Base-by-base conservation (phyloP, 2,888 invertebrate species). In the Balanococcus diminutus region DNA sequence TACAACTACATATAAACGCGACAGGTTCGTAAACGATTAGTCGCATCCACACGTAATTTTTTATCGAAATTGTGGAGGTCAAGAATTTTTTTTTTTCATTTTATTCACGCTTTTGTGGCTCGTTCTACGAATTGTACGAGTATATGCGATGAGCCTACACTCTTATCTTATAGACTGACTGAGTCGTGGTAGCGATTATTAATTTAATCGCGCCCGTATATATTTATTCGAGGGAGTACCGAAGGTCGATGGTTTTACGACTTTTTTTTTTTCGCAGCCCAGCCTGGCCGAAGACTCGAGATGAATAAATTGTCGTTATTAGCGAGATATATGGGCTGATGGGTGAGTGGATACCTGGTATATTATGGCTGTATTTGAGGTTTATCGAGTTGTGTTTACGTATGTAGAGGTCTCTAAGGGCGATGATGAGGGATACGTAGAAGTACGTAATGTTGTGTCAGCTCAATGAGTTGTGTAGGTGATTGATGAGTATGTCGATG, bases 21-120 rank as follows among this genome's bases (percentile, higher is more conserved):
- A 67, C 61, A 67, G 61, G 61, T 67, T 67, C 25, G 22, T 25
- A 28, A 25, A 67, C 61, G 61, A 67, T 67, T 67, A 67, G 61
- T 67, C 61, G 61, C 61, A 25, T 67, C 61, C 25, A 67, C 61
- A 67, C 61, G 61, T 67, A 67, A 67, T 67, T 67, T 56, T 67
- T 67, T 28, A 22, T 75, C 75, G 32, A 22, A 32, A 67, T 75
- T 75, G 75, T 32, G 75, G 75, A 75, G 75, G 75, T 75, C 75
- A 75, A 75, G 75, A 75, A 75, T 75, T 75, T 75, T 75, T 22
- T 19, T 67, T 67, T 67, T 51, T 36, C 19, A 51, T 51, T 51
- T 51, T 51, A 51, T 8, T 19, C 51, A 51, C 51, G 51, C 8
- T 42, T 19, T 19, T 5, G 19, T 19, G n/a, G 19, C 19, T 51